A percentile compares a stretch with the other conserved stretches of the same genome.
These are phyloP conservation scores for Spialia ferax DNA, from an alignment of 2,888 invertebrate species.

Conservation along the genomic window DNA sequence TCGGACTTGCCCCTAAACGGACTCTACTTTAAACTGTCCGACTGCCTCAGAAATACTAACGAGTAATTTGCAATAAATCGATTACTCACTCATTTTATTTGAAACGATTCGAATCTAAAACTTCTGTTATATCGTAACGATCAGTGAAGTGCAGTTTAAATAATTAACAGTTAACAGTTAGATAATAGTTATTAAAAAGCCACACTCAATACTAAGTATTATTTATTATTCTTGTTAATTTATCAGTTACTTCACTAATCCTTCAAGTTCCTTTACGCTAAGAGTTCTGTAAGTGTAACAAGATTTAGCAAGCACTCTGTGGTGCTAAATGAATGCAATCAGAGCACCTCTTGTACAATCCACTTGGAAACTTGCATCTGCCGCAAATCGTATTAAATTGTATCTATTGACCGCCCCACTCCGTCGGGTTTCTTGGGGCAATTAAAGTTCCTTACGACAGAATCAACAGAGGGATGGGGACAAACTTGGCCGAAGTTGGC, in stretches of 20 bases:
- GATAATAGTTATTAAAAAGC: too few species aligned
- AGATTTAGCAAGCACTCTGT: neutral
- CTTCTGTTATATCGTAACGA: too few species aligned
- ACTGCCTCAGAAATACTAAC: neutral
- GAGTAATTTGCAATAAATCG: conserved; percentile 1
- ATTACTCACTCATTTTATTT: too few species aligned
- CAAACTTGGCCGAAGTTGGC: conserved; percentile 45
- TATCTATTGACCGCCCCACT: conserved; percentile 65
- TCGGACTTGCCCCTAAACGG: conserved; percentile 42
- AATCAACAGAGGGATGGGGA: conserved; percentile 52
- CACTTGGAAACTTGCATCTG: conserved; percentile 51
- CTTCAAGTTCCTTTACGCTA: neutral
- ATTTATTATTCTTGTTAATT: neutral
- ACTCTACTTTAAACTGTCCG: neutral
- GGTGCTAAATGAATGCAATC: conserved; percentile 50
- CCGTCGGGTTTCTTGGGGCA: conserved; percentile 63
- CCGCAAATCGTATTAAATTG: conserved; percentile 69
- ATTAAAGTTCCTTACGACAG: conserved; percentile 72
- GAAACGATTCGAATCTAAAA: too few species aligned
- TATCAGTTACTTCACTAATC: neutral
- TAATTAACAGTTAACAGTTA: too few species aligned
- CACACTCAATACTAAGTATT: too few species aligned
- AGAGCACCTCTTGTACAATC: conserved; percentile 51
- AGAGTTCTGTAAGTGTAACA: neutral
- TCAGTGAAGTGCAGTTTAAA: too few species aligned